Evolutionary conservation across 1,140 invertebrate species (phyloP), one percentile per base, ranked within the genome.

Genomic region (Saccostrea echinata): DNA sequence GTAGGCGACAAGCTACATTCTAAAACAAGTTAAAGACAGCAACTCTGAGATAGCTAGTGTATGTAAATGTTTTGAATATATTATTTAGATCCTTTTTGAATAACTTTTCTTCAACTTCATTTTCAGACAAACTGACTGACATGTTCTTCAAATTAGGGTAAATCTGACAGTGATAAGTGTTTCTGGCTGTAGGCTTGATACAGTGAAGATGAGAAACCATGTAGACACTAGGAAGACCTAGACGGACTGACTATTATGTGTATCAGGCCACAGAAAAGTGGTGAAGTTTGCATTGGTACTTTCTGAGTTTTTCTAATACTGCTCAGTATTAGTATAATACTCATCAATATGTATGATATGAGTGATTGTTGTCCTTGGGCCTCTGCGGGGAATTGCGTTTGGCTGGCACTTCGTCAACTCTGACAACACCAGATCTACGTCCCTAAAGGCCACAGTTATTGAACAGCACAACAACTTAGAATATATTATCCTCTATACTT

Each of bases 91-190:
- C 68, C 30, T 27, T 71, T 71, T 16, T 16, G 27, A 30, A 30
- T 13, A 33, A 30, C 27, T 71, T 33, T 71, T 33, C 24, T 33
- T 27, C 68, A 71, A 16, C 24, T 33, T 27, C 68, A 71, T 71
- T 30, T 71, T 71, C 6, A 33, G 68, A 71, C 68, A 71, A 30
- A 33, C 68, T 30, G 68, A 71, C 68, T 71, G 68, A 71, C 68
- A 71, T 71, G 11, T 30, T 13, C 27, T 16, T 11, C 24, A 71
- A 30, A 71, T 71, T 71, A 30, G 68, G 27, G 16, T n/a, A 13
- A 71, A 33, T 8, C 30, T 30, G 68, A 71, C 68, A 71, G 9
- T 43, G 43, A 43, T 43, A 43, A 43, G 43, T 43, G 68, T 71
- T 71, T 9, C 30, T 71, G 11, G 27, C 68, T 71, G 68, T 27